Evolutionary conservation across 2,797 vertebrate genomes (phyloP).

Genomic region (Mionectes olivaceus): DNA sequence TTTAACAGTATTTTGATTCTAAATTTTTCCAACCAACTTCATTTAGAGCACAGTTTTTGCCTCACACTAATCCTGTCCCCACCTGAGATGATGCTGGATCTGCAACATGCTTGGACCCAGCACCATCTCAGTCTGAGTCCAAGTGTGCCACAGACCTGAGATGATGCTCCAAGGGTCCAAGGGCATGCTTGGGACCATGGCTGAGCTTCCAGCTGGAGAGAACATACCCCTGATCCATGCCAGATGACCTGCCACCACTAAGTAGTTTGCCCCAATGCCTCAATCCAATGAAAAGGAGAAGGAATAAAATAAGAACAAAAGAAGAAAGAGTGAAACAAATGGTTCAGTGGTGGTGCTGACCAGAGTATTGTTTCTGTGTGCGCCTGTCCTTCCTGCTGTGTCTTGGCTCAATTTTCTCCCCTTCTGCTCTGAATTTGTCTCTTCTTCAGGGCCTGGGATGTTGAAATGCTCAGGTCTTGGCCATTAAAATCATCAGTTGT

Average conservation of each 20-base stretch:
- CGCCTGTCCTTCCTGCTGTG: rapidly evolving
- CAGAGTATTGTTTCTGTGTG: background rate
- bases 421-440: background rate
- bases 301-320: background rate
- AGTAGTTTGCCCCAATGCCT: rapidly evolving
- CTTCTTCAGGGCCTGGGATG: background rate
- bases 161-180: background rate
- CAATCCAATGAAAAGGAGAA: background rate
- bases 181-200: background rate
- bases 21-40: background rate
- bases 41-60: background rate
- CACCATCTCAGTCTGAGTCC: background rate
- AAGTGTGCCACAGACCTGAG: background rate
- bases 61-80: rapidly evolving
- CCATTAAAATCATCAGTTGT: background rate
- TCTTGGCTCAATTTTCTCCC: background rate
- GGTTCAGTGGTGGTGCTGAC: background rate
- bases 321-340: background rate
- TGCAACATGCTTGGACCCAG: background rate
- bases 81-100: background rate
- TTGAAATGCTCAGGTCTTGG: background rate
- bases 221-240: rapidly evolving
- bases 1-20: conserved; percentile 21
- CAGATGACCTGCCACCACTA: background rate
- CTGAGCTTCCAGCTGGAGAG: background rate